These are phyloP conservation scores for Spheniscus humboldti DNA, from an alignment of 2,797 vertebrate genomes.

Conservation along the genomic window DNA sequence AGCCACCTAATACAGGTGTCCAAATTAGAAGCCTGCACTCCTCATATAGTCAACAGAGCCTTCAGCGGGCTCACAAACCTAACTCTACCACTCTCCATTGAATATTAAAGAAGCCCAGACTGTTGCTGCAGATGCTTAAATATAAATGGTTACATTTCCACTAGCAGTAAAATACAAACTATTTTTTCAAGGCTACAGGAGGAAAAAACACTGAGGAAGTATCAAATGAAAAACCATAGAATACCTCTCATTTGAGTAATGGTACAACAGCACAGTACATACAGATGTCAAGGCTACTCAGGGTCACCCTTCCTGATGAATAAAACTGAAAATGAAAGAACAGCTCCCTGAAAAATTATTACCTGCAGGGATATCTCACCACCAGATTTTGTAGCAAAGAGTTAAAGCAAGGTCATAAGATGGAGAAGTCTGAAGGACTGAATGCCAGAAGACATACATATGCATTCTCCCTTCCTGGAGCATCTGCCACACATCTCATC, in stretches of 20 bases:
- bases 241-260: neutral
- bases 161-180: neutral
- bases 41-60: neutral
- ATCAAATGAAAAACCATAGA: neutral
- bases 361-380: neutral
- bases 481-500: neutral
- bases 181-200: neutral
- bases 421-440: neutral
- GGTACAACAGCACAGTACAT: neutral
- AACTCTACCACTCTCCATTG: neutral
- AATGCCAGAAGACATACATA: neutral
- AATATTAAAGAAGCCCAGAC: neutral
- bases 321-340: neutral
- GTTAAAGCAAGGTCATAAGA: neutral
- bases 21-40: neutral
- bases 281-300: neutral
- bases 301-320: neutral
- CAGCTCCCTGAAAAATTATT: neutral
- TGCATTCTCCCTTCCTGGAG: neutral
- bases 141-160: neutral
- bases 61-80: neutral
- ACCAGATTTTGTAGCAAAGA: neutral
- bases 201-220: neutral
- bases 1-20: neutral
- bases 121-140: neutral